A percentile compares a stretch with the other conserved stretches of the same genome.
Conservation (phyloP, 2,888 invertebrate genomes). For the Pseudococcus viburni region DNA sequence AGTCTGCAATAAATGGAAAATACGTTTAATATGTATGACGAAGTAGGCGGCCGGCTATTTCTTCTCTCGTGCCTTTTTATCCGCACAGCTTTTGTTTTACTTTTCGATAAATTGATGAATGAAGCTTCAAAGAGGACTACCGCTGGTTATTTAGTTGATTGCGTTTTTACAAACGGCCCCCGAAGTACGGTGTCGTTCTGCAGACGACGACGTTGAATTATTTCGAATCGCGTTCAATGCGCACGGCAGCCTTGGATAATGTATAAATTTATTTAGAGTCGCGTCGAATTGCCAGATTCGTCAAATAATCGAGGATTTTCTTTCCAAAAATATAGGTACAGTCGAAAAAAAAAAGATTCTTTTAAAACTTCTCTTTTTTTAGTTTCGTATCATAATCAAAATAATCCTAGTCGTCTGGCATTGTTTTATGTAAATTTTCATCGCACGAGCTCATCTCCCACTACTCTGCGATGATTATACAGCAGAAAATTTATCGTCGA, state of each 20-base stretch:
- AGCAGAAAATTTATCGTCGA: no score
- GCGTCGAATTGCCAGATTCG: no score
- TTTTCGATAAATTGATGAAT: slow-evolving; percentile 33
- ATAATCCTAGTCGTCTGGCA: no score
- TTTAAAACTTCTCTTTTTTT: no score
- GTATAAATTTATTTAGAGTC: no score
- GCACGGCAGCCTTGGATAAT: neutral
- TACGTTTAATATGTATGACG: slow-evolving; percentile 43
- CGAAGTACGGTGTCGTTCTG: neutral
- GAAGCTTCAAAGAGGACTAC: slow-evolving; percentile 11
- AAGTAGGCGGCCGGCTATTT: slow-evolving; percentile 28
- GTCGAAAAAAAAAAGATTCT: no score
- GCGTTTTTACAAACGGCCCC: neutral
- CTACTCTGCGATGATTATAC: no score
- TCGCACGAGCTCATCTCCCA: no score
- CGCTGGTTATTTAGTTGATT: slow-evolving; percentile 3
- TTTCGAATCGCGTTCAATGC: neutral
- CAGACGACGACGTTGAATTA: neutral
- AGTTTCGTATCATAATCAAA: no score
- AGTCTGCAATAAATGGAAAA: slow-evolving; percentile 8
- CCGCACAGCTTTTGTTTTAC: neutral
- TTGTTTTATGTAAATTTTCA: no score
- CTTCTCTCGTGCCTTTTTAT: slow-evolving; percentile 1
- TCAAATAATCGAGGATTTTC: no score
- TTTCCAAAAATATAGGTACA: no score